Conservation (phyloP, 2,113 vertebrate genomes). For the Peromyscus leucopus region DNA sequence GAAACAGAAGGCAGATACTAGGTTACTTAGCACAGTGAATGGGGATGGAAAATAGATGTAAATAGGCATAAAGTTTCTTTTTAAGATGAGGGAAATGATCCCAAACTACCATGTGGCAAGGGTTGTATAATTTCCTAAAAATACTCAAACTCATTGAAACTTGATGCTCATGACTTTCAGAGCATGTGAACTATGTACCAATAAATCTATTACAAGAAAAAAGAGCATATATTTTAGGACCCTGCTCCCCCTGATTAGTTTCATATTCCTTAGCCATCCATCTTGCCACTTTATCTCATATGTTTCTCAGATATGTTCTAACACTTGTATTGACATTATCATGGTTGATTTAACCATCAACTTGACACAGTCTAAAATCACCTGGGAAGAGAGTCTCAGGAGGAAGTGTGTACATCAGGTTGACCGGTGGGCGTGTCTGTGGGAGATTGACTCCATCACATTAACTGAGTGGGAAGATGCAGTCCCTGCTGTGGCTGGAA, state of each 20-base stretch:
- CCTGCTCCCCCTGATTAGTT: neutral
- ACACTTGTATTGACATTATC: neutral
- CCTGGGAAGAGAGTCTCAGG: neutral
- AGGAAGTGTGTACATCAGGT: neutral
- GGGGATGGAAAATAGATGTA: neutral
- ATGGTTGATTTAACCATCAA: neutral
- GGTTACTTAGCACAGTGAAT: neutral
- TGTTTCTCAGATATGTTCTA: neutral
- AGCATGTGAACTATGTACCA: neutral
- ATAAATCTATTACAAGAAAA: neutral
- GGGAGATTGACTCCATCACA: neutral
- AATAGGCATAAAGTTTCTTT: neutral
- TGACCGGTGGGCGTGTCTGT: neutral
- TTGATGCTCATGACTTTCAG: neutral
- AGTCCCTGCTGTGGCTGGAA: too few species aligned
- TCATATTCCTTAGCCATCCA: neutral
- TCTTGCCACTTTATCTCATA: neutral
- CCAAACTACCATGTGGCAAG: neutral
- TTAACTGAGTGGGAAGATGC: neutral
- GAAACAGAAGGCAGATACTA: neutral
- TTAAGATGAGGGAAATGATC: neutral
- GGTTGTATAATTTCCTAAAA: neutral
- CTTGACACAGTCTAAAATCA: neutral
- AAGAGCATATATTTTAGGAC: neutral
- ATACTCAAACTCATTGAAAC: neutral